Percentiles rank a stretch among this genome's conserved stretches.
phyloP scores from a whole-genome alignment of 2,797 vertebrate species.

The Monodelphis domestica region DNA sequence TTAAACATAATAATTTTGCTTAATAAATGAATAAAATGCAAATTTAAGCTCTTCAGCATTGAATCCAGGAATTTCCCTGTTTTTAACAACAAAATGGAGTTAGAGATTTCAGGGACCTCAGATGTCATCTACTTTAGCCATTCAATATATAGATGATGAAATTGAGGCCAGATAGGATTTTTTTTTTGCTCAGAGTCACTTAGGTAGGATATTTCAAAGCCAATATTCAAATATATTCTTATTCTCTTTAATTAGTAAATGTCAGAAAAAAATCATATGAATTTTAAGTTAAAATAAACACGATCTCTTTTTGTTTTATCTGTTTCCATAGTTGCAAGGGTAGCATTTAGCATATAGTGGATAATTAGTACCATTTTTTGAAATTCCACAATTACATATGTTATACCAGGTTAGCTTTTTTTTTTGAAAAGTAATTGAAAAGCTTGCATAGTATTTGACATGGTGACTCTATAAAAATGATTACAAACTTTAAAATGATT shows the following conservation, averaged over 20 bases:
- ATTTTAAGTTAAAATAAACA: neutral
- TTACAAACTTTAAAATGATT: neutral
- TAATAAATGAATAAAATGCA: neutral
- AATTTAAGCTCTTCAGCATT: neutral
- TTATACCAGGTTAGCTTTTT: slow-evolving; percentile 20
- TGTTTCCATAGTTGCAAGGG: neutral
- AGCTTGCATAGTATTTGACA: slow-evolving; percentile 20
- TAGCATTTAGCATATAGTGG: neutral
- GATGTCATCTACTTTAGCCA: neutral
- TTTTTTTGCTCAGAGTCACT: neutral
- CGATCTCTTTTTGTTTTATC: neutral
- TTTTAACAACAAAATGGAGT: neutral
- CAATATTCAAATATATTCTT: neutral
- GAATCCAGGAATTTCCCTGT: neutral
- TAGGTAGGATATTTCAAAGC: neutral
- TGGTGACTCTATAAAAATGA: neutral
- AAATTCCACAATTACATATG: neutral
- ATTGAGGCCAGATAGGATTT: neutral
- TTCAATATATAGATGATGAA: neutral
- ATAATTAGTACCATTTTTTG: slow-evolving; percentile 14
- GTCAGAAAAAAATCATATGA: neutral
- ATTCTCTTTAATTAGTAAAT: neutral
- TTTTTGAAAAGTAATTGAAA: slow-evolving; percentile 45
- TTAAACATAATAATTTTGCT: neutral
- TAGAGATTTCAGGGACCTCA: neutral